Percentiles rank a stretch among this genome's conserved stretches.
Conservation (phyloP, 1,140 invertebrate genomes). For the Acromyrmex charruanus region DNA sequence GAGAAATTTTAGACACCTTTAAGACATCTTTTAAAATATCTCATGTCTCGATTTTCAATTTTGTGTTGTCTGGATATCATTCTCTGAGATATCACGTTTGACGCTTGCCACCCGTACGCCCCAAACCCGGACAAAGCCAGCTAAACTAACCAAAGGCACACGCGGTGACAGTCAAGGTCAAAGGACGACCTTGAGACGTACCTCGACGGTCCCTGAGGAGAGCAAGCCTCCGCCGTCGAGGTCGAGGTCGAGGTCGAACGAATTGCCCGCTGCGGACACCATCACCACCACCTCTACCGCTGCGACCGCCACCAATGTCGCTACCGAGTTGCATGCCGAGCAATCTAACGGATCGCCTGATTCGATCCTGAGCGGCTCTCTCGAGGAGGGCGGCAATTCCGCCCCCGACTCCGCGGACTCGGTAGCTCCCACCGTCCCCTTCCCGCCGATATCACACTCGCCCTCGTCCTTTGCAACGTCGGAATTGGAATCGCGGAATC, state of each 20-base stretch:
- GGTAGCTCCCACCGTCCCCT: conserved; percentile 74
- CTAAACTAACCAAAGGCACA: conserved; percentile 62
- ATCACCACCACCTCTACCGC: neutral
- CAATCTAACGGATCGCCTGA: conserved; percentile 79
- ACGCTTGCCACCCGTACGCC: neutral
- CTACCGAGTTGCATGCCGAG: conserved; percentile 32
- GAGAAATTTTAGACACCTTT: no score
- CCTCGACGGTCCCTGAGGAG: conserved; percentile 81
- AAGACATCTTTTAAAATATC: no score
- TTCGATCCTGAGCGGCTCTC: conserved; percentile 74
- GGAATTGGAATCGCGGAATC: conserved; percentile 13
- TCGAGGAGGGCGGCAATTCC: conserved; percentile 70
- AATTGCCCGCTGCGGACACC: conserved; percentile 37
- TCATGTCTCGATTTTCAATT: no score
- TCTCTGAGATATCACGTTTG: conserved; percentile 11
- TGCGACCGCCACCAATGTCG: neutral
- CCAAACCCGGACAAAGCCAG: neutral
- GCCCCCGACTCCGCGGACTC: conserved; percentile 78
- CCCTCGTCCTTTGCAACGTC: conserved; percentile 56
- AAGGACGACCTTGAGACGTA: conserved; percentile 72
- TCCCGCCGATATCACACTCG: conserved; percentile 69
- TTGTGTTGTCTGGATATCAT: neutral
- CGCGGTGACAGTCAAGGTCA: conserved; percentile 67
- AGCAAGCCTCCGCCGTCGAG: conserved; percentile 60
- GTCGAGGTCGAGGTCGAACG: conserved; percentile 53